Percentiles rank a stretch among this genome's conserved stretches.
Evolutionary conservation across 1,140 invertebrate genomes (phyloP).

Genomic region (Lucilia sericata): DNA sequence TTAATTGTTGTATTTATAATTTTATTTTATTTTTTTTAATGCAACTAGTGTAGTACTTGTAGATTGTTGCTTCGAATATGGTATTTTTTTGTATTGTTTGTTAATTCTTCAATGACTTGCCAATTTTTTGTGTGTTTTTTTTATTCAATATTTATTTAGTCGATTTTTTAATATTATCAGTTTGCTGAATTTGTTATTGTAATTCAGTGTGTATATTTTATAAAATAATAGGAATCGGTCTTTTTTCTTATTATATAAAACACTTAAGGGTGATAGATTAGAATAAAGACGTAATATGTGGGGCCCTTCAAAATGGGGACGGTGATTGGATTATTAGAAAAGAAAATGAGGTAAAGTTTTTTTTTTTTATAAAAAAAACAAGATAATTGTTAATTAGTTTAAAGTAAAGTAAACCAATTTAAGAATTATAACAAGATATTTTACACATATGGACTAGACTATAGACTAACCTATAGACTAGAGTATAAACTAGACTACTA

Average conservation of each 20-base stretch:
- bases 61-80: background rate
- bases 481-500: no score
- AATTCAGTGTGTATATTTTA: background rate
- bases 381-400: no score
- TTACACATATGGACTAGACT: no score
- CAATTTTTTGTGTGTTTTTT: background rate
- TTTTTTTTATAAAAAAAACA: no score
- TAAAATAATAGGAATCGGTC: background rate
- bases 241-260: conserved; percentile 5
- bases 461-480: no score
- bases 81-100: background rate
- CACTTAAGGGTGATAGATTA: background rate
- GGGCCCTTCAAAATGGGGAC: no score
- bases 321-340: no score
- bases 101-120: conserved; percentile 3
- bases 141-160: background rate
- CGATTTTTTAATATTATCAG: background rate
- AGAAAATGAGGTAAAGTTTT: no score
- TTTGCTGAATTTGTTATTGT: background rate
- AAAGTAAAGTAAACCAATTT: no score
- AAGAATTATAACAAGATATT: no score
- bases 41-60: background rate
- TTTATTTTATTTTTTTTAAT: background rate
- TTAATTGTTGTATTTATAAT: background rate
- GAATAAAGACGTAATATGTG: background rate